These are phyloP conservation scores for Eulemur mongoz DNA, from an alignment of 2,797 vertebrate species.

Conservation along the genomic window DNA sequence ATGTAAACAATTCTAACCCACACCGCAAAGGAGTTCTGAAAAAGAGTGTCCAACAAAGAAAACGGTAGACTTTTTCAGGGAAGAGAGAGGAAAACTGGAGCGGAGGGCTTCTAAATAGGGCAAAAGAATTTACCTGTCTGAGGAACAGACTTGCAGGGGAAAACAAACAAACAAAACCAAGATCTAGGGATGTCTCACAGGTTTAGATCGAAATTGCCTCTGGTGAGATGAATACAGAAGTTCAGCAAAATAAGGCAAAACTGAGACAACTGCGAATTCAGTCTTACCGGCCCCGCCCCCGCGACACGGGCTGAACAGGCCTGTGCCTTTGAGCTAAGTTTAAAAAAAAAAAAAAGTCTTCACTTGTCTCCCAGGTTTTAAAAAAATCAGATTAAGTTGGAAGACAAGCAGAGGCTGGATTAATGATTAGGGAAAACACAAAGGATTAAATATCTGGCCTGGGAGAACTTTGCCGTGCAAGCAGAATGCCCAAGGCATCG, in stretches of 20 bases:
- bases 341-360: not conserved
- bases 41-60: slow-evolving; percentile 5
- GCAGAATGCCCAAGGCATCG: not conserved
- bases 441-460: slow-evolving; percentile 34
- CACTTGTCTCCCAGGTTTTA: not conserved
- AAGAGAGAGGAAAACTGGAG: not conserved
- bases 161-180: not conserved
- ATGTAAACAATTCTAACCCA: slow-evolving; percentile 52
- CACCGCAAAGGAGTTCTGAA: not conserved
- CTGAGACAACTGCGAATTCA: not conserved
- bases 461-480: not conserved
- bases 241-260: not conserved
- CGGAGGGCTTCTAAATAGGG: not conserved
- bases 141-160: not conserved
- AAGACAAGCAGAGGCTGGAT: slow-evolving; percentile 27
- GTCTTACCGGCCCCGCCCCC: not conserved
- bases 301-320: not conserved
- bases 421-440: slow-evolving; percentile 55
- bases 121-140: not conserved
- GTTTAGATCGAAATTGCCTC: not conserved
- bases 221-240: not conserved
- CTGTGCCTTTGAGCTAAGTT: not conserved
- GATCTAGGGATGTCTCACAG: not conserved
- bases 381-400: slow-evolving; percentile 28
- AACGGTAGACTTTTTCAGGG: not conserved